Evolutionary conservation across 2,797 vertebrate genomes (phyloP).

Genomic region (Aeoliscus strigatus): DNA sequence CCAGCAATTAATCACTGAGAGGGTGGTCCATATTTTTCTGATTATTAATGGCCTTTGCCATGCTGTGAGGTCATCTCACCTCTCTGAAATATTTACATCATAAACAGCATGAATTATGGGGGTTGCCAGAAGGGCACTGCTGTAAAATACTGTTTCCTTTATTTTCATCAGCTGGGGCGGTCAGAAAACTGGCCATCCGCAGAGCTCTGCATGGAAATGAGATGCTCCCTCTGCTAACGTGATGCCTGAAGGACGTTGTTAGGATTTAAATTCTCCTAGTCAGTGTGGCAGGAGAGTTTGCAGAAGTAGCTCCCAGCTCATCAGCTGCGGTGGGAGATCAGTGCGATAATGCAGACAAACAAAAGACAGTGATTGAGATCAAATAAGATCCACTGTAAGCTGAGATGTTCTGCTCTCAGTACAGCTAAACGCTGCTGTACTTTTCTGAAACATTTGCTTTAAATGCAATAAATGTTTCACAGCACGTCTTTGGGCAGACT

Average conservation of each 20-base stretch:
- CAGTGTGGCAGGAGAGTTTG: slow-evolving; percentile 22
- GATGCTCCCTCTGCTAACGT: slow-evolving; percentile 28
- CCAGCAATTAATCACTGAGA: slow-evolving; percentile 64
- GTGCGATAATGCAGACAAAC: no score
- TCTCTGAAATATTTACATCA: slow-evolving; percentile 71
- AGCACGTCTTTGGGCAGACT: no score
- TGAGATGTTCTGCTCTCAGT: no score
- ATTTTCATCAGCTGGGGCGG: slow-evolving; percentile 52
- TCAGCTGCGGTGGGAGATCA: no score
- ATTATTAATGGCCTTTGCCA: slow-evolving; percentile 73
- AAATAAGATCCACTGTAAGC: no score
- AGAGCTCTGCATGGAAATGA: slow-evolving; percentile 51
- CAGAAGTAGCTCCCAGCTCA: slow-evolving; percentile 40
- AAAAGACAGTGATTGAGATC: no score
- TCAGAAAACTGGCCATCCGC: slow-evolving; percentile 39
- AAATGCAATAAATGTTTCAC: no score
- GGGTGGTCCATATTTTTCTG: slow-evolving; percentile 63
- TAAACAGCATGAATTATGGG: slow-evolving; percentile 73
- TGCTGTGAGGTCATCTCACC: slow-evolving; percentile 67
- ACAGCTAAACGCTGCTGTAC: no score
- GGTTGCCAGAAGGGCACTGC: slow-evolving; percentile 60
- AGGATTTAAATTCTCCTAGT: slow-evolving; percentile 45
- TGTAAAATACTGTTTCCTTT: slow-evolving; percentile 61
- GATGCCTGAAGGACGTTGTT: slow-evolving; percentile 56
- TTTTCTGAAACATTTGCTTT: no score